Evolutionary conservation across 2,888 invertebrate species (phyloP).

Genomic region (Coronaproctus castanopsis): DNA sequence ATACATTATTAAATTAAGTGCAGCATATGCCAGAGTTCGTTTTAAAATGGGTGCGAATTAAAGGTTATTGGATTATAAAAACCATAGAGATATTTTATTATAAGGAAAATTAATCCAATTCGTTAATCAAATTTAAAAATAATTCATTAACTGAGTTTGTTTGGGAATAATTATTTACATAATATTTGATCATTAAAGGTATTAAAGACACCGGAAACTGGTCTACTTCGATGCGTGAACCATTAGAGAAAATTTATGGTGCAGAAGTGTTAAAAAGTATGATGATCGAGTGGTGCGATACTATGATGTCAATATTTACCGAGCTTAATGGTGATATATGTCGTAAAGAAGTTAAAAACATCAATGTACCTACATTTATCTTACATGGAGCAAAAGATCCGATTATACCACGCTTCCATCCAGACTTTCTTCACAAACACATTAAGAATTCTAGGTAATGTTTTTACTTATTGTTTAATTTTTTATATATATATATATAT

Average conservation of each 20-base stretch:
- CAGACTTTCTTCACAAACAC: constrained; percentile 43
- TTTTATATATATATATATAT: too few relatives aligned
- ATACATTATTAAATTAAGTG: too few relatives aligned
- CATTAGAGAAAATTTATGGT: constrained; percentile 53
- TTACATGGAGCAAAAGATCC: constrained; percentile 68
- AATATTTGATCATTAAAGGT: constrained; percentile 34
- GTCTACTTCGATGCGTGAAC: constrained; percentile 56
- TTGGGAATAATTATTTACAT: too few relatives aligned
- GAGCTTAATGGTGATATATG: constrained; percentile 52
- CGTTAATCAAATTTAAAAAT: too few relatives aligned
- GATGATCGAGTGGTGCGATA: constrained; percentile 55
- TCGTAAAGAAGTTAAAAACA: constrained; percentile 36
- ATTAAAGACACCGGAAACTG: constrained; percentile 51
- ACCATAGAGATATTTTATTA: too few relatives aligned
- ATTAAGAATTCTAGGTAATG: constrained; percentile 45
- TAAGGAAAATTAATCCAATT: too few relatives aligned
- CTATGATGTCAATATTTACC: constrained; percentile 34
- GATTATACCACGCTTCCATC: constrained; percentile 51
- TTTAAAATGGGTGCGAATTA: too few relatives aligned
- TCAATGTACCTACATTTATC: constrained; percentile 56
- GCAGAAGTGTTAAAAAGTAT: constrained; percentile 42
- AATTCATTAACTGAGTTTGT: too few relatives aligned
- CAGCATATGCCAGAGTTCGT: too few relatives aligned
- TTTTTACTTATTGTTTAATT: constrained; percentile 16
- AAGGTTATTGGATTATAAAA: too few relatives aligned